Percentiles rank a stretch among this genome's conserved stretches.
These are phyloP conservation scores for Anthophora plumipes DNA, from an alignment of 2,888 invertebrate genomes.

Conservation along the genomic window DNA sequence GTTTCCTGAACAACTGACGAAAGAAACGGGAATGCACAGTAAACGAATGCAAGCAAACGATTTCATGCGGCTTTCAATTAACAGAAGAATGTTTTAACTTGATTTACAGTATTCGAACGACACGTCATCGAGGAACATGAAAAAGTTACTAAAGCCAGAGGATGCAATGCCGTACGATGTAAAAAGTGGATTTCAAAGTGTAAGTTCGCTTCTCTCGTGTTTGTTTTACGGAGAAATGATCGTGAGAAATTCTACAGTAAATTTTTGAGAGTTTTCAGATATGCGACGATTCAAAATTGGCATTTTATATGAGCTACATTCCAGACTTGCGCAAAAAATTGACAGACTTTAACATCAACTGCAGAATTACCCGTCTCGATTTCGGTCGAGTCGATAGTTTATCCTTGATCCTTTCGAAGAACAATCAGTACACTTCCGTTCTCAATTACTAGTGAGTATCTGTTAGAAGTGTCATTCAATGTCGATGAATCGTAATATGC, in stretches of 20 bases:
- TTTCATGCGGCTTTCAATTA: not conserved
- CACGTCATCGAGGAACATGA: constrained; percentile 47
- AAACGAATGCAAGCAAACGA: no score
- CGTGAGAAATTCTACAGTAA: no score
- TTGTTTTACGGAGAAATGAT: not conserved
- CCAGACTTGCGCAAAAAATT: constrained; percentile 44
- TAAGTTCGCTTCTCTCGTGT: constrained; percentile 12
- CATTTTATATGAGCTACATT: constrained; percentile 50
- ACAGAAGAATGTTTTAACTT: no score
- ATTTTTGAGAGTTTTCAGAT: no score
- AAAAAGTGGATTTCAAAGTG: constrained; percentile 42
- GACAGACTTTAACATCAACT: constrained; percentile 55
- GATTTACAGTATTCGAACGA: constrained; percentile 55
- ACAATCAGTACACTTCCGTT: constrained; percentile 69
- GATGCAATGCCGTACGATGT: constrained; percentile 56
- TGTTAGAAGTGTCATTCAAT: no score
- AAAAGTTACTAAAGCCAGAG: constrained; percentile 54
- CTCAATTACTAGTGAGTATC: constrained; percentile 75
- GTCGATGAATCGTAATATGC: not conserved
- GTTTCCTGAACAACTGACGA: not conserved
- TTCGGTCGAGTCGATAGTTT: constrained; percentile 68
- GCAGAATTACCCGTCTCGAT: constrained; percentile 63
- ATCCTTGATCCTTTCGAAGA: constrained; percentile 68
- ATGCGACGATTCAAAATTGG: constrained; percentile 50
- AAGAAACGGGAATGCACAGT: not conserved